A percentile compares a stretch with the other conserved stretches of the same genome.
Evolutionary conservation across 2,888 invertebrate species (phyloP).

Genomic region (Drosophila hamatofila): DNA sequence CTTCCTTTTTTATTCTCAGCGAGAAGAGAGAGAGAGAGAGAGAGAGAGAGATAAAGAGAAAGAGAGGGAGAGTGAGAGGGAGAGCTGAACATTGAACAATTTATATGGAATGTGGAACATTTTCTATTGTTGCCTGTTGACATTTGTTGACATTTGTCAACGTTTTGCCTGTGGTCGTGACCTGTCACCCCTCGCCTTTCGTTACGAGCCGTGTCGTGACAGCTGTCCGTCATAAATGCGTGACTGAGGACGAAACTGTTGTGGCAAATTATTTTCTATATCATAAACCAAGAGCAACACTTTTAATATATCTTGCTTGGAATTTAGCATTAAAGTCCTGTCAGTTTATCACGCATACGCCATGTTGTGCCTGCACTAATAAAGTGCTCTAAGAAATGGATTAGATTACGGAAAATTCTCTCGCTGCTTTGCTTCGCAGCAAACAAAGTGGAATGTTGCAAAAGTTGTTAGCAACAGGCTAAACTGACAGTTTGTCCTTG

Average conservation of each 20-base stretch:
- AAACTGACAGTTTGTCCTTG: conserved; percentile 17
- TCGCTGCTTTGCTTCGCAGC: conserved; percentile 4
- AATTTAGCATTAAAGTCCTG: conserved; percentile 21
- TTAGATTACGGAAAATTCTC: conserved; percentile 32
- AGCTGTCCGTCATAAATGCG: conserved; percentile 53
- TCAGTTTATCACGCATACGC: conserved; percentile 33
- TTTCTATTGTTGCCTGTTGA: conserved; percentile 58
- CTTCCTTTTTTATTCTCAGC: conserved; percentile 11
- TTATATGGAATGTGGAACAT: conserved; percentile 43
- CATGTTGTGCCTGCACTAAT: conserved; percentile 14
- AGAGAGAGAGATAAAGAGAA: background rate
- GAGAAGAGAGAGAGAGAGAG: background rate
- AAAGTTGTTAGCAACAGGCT: conserved; percentile 27
- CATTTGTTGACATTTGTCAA: conserved; percentile 59
- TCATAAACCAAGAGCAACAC: background rate
- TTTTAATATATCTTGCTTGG: background rate
- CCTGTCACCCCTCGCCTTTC: conserved; percentile 19
- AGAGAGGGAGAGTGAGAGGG: background rate
- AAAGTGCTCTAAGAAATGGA: conserved; percentile 24
- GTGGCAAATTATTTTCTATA: conserved; percentile 20
- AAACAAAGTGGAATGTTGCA: conserved; percentile 17
- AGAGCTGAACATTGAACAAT: conserved; percentile 32
- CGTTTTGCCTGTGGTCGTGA: conserved; percentile 38
- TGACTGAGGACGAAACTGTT: conserved; percentile 27
- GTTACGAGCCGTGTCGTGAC: conserved; percentile 17